phyloP scores from a whole-genome alignment of 2,797 vertebrate species.

The Chloroceryle amazona region DNA sequence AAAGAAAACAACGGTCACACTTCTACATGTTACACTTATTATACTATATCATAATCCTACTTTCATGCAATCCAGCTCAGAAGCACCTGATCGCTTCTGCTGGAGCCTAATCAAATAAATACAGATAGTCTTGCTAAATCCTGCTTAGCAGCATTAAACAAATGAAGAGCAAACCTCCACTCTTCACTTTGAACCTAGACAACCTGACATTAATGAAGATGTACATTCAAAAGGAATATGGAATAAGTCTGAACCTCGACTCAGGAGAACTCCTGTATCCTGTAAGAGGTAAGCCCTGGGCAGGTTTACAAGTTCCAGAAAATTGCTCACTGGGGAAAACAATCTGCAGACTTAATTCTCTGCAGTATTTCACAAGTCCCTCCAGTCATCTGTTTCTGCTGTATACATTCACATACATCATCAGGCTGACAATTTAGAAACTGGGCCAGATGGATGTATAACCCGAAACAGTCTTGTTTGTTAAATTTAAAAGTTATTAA shows the following conservation, averaged over 20 bases:
- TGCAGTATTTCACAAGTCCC: constrained; percentile 25
- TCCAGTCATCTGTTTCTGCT: constrained; percentile 49
- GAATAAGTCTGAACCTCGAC: background rate
- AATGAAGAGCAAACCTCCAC: background rate
- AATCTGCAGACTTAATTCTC: background rate
- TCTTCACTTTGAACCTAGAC: fast-evolving
- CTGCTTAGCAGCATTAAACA: background rate
- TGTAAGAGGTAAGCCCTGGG: background rate
- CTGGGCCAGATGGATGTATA: constrained; percentile 48
- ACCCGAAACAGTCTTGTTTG: constrained; percentile 36
- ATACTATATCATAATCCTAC: background rate
- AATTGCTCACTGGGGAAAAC: constrained; percentile 17
- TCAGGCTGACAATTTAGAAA: constrained; percentile 17
- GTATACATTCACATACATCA: constrained; percentile 28
- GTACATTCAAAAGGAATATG: background rate
- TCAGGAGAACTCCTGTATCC: background rate
- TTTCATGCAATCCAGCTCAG: background rate
- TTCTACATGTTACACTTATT: fast-evolving
- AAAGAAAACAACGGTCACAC: background rate
- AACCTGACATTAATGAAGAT: background rate
- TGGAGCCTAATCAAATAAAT: background rate
- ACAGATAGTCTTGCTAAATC: background rate
- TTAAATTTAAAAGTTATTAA: constrained; percentile 52
- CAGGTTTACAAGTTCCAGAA: background rate
- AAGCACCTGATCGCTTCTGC: background rate